Evolutionary conservation across 1,140 invertebrate genomes (phyloP).

Genomic region (Maniola jurtina): DNA sequence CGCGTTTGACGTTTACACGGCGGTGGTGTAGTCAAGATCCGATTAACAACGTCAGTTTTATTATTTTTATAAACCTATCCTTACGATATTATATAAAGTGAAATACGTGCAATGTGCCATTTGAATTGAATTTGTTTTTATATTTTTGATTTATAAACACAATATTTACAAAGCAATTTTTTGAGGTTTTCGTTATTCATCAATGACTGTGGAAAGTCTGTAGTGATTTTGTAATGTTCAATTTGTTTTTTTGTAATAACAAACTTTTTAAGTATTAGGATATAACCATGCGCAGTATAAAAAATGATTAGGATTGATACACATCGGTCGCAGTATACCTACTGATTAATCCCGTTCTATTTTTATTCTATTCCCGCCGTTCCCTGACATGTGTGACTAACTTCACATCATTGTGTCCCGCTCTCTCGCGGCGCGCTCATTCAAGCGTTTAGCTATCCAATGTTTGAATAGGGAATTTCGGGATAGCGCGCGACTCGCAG

Average conservation of each 20-base stretch:
- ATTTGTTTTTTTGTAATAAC: slow-evolving; percentile 4
- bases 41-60: slow-evolving; percentile 77
- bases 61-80: slow-evolving; percentile 42
- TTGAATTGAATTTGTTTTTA: slow-evolving; percentile 43
- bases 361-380: slow-evolving; percentile 59
- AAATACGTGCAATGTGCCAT: slow-evolving; percentile 41
- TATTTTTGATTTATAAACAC: neutral
- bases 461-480: slow-evolving; percentile 67
- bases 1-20: slow-evolving; percentile 76
- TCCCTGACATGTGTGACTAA: slow-evolving; percentile 54
- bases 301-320: slow-evolving; percentile 7
- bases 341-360: slow-evolving; percentile 65
- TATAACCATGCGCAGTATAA: neutral
- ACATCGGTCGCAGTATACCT: slow-evolving; percentile 51
- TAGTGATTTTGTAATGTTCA: slow-evolving; percentile 19
- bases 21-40: slow-evolving; percentile 76
- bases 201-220: slow-evolving; percentile 35
- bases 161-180: neutral
- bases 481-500: slow-evolving; percentile 62
- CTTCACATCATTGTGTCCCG: slow-evolving; percentile 54
- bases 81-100: slow-evolving; percentile 31
- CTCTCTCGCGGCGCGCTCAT: slow-evolving; percentile 56
- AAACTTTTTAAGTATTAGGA: neutral
- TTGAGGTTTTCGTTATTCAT: slow-evolving; percentile 24
- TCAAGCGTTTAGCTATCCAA: slow-evolving; percentile 55